These are phyloP conservation scores for Chloroceryle inda DNA, from an alignment of 2,797 vertebrate species.

Conservation along the genomic window DNA sequence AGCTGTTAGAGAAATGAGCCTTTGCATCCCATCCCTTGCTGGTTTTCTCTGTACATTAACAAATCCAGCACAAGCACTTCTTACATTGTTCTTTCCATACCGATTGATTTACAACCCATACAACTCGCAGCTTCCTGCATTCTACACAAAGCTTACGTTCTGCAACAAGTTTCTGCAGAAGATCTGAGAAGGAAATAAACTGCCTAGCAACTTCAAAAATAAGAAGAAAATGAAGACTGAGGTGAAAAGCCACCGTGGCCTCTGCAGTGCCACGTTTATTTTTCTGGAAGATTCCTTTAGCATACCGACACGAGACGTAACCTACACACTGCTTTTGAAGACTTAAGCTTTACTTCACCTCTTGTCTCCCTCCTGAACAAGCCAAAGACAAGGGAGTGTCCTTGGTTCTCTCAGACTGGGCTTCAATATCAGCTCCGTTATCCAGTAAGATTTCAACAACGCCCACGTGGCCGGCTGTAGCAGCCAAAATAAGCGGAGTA, in stretches of 20 bases:
- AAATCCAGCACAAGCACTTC: neutral
- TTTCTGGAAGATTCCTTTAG: neutral
- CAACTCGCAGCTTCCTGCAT: neutral
- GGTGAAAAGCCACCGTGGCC: neutral
- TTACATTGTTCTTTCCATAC: neutral
- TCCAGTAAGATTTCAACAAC: constrained; percentile 87
- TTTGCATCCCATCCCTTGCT: neutral
- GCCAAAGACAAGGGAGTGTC: constrained; percentile 87
- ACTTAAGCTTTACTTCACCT: constrained; percentile 73
- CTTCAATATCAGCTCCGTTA: constrained; percentile 87
- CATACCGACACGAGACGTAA: rapidly evolving
- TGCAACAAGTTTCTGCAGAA: neutral
- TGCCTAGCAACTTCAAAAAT: neutral
- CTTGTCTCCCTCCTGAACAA: constrained; percentile 87
- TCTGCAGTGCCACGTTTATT: neutral
- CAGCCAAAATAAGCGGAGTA: constrained; percentile 87
- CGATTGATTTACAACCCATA: neutral
- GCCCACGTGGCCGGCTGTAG: constrained; percentile 86
- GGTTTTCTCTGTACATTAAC: neutral
- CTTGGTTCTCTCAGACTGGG: constrained; percentile 88
- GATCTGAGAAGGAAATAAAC: neutral
- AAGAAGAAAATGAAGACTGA: neutral
- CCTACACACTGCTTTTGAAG: neutral
- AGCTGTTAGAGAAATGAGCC: neutral
- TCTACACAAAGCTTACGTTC: neutral